These are phyloP conservation scores for Cheilosia variabilis DNA, from an alignment of 2,888 invertebrate species.

Conservation along the genomic window DNA sequence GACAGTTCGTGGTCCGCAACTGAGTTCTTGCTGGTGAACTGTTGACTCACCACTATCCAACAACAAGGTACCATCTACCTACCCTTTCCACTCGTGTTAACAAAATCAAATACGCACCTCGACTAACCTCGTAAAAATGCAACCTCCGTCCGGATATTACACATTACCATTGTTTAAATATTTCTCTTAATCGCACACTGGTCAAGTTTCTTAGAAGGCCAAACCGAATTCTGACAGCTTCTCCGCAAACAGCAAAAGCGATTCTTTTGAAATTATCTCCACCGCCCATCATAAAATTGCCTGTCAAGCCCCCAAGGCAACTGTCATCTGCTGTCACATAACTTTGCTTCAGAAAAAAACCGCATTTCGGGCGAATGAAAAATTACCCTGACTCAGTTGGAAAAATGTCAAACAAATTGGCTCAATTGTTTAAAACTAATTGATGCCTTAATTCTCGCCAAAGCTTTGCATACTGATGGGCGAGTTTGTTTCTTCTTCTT, in stretches of 20 bases:
- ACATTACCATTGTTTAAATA: slow-evolving; percentile 10
- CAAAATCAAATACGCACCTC: background rate
- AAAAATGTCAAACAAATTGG: slow-evolving; percentile 24
- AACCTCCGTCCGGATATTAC: slow-evolving; percentile 15
- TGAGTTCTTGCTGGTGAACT: no score
- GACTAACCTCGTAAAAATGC: slow-evolving; percentile 36
- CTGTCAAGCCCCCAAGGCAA: slow-evolving; percentile 29
- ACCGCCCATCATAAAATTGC: slow-evolving; percentile 57
- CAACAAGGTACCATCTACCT: no score
- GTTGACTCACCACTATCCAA: no score
- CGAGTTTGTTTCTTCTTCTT: slow-evolving; percentile 20
- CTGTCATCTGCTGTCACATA: slow-evolving; percentile 69
- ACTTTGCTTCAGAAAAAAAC: slow-evolving; percentile 36
- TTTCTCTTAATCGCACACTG: slow-evolving; percentile 8
- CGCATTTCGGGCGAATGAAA: slow-evolving; percentile 38
- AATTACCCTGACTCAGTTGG: slow-evolving; percentile 49
- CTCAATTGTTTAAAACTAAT: slow-evolving; percentile 59
- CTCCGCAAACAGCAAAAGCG: background rate
- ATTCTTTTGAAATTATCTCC: slow-evolving; percentile 45
- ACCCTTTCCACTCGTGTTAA: no score
- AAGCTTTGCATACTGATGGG: slow-evolving; percentile 2
- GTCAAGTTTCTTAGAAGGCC: slow-evolving; percentile 47
- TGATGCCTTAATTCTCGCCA: slow-evolving; percentile 54
- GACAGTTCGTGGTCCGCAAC: no score
- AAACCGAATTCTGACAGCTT: slow-evolving; percentile 35